Conservation (phyloP, 2,797 vertebrate species). For the Alca torda region DNA sequence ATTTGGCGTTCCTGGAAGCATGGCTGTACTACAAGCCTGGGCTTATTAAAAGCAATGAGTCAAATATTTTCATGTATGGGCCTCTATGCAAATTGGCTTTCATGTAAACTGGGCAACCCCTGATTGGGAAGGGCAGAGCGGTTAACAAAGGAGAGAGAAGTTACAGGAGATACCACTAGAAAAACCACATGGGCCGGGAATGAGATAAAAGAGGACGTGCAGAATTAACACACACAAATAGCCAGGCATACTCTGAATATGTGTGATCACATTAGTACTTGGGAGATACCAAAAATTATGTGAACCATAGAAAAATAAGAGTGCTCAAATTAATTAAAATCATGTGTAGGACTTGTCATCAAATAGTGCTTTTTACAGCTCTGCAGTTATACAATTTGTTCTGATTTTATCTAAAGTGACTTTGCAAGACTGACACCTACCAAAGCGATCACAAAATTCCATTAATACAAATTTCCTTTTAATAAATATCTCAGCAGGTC, state of each 20-base stretch:
- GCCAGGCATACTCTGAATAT: not conserved
- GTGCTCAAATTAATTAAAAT: not conserved
- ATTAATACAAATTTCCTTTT: not conserved
- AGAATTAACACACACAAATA: not conserved
- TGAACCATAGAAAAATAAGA: not conserved
- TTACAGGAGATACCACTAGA: not conserved
- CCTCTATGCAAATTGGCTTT: not conserved
- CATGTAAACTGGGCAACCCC: not conserved
- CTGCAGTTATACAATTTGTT: not conserved
- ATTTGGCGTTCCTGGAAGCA: not conserved
- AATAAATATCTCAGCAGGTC: not conserved
- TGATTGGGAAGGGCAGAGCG: fast-evolving
- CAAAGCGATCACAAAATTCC: not conserved
- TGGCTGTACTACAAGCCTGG: not conserved
- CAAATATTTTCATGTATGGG: fast-evolving
- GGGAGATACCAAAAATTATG: not conserved
- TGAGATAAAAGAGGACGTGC: not conserved
- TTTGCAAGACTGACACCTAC: not conserved
- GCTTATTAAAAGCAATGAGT: not conserved
- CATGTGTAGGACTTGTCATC: not conserved
- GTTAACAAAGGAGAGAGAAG: not conserved
- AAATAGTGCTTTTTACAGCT: not conserved
- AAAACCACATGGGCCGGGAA: not conserved
- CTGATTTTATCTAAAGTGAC: not conserved
- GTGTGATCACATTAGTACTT: not conserved